Percentiles rank a stretch among this genome's conserved stretches.
Evolutionary conservation across 2,888 invertebrate genomes (phyloP).

Genomic region (Galerucella nymphaeae): DNA sequence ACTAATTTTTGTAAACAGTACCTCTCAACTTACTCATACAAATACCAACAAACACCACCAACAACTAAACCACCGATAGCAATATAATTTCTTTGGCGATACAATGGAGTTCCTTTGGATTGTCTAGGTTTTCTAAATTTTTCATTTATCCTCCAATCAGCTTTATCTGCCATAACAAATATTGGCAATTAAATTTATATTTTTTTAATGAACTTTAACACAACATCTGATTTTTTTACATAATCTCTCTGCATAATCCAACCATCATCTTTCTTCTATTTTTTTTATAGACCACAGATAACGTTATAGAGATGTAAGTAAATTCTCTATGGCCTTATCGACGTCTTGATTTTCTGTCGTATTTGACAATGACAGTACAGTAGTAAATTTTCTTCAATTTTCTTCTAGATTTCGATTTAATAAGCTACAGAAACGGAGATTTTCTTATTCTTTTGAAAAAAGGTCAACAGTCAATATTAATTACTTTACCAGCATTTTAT

Average conservation of each 20-base stretch:
- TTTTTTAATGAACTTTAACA: not conserved
- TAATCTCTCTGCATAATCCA: no score
- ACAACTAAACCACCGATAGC: constrained; percentile 65
- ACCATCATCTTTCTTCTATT: no score
- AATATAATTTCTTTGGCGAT: constrained; percentile 68
- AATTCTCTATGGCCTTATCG: not conserved
- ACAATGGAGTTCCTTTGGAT: constrained; percentile 75
- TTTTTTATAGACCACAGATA: no score
- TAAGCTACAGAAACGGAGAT: not conserved
- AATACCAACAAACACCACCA: constrained; percentile 63
- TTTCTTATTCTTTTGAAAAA: constrained; percentile 15
- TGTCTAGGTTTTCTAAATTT: constrained; percentile 72
- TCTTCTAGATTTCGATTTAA: constrained; percentile 13
- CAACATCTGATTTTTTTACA: not conserved
- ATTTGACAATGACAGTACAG: constrained; percentile 14
- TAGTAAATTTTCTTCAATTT: not conserved
- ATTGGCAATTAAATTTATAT: not conserved
- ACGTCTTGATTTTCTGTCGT: not conserved
- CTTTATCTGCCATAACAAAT: constrained; percentile 47
- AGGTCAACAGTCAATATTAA: constrained; percentile 4
- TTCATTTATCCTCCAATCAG: constrained; percentile 60
- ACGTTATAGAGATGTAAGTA: no score
- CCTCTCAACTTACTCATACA: constrained; percentile 67
- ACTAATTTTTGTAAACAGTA: not conserved
- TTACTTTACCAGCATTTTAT: not conserved